Evolutionary conservation across 2,888 invertebrate species (phyloP).

Genomic region (Syrphus vitripennis): DNA sequence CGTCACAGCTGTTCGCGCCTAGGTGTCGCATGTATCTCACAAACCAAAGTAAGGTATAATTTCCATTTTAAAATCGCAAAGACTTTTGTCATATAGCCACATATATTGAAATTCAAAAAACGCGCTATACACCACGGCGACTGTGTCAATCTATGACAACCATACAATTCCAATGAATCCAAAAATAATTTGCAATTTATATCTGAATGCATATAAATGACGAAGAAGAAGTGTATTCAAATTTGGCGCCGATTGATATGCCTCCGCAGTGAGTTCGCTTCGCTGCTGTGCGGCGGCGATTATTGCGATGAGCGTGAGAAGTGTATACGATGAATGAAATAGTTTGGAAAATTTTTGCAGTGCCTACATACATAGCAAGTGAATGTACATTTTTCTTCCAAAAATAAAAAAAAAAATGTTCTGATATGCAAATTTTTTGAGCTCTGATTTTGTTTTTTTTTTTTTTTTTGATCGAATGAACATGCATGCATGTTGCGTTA

Average conservation of each 20-base stretch:
- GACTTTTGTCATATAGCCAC: background rate
- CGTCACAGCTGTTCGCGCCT: slow-evolving; percentile 32
- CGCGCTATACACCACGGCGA: slow-evolving; percentile 44
- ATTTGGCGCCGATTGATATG: slow-evolving; percentile 66
- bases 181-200: slow-evolving; percentile 38
- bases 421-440: slow-evolving; percentile 51
- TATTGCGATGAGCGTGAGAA: slow-evolving; percentile 55
- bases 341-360: slow-evolving; percentile 4
- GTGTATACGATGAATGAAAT: slow-evolving; percentile 48
- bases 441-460: slow-evolving; percentile 3
- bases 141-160: slow-evolving; percentile 61
- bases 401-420: background rate
- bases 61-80: background rate
- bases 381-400: background rate
- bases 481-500: slow-evolving; percentile 21
- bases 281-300: background rate
- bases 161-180: slow-evolving; percentile 51
- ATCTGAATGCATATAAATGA: slow-evolving; percentile 1
- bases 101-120: slow-evolving; percentile 52
- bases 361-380: background rate
- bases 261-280: background rate
- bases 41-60: background rate
- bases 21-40: slow-evolving; percentile 50
- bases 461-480: background rate
- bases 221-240: slow-evolving; percentile 25